A percentile compares a stretch with the other conserved stretches of the same genome.
Conservation (phyloP, 2,113 vertebrate genomes). For the Cathartes aura region DNA sequence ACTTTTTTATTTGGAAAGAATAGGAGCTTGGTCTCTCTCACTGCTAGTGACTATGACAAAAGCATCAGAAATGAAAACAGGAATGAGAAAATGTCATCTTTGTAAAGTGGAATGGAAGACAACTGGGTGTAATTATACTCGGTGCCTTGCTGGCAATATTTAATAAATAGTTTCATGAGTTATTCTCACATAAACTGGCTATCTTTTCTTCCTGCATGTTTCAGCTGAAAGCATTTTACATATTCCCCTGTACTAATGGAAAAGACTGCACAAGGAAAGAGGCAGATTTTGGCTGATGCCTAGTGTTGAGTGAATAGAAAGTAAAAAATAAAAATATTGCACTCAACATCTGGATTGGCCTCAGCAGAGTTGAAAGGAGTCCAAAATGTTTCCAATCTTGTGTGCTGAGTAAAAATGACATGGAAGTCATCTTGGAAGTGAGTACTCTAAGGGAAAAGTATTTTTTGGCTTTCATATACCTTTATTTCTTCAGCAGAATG, state of each 20-base stretch:
- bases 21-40: neutral
- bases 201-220: constrained; percentile 17
- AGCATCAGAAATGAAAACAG: neutral
- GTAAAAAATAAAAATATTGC: constrained; percentile 52
- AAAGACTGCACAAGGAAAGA: constrained; percentile 40
- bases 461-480: neutral
- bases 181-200: constrained; percentile 34
- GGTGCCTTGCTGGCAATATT: constrained; percentile 36
- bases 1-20: neutral
- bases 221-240: constrained; percentile 38
- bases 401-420: constrained; percentile 29
- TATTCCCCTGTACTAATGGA: constrained; percentile 16
- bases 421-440: constrained; percentile 20
- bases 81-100: constrained; percentile 41
- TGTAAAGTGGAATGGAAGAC: constrained; percentile 16
- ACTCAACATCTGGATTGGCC: constrained; percentile 51
- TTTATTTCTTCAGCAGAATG: constrained; percentile 32
- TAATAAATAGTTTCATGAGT: constrained; percentile 30
- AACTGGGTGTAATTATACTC: constrained; percentile 52
- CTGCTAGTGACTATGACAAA: neutral
- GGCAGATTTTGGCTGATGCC: constrained; percentile 20
- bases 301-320: constrained; percentile 44
- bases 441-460: neutral
- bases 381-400: constrained; percentile 30
- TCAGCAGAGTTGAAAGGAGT: constrained; percentile 21